A percentile compares a stretch with the other conserved stretches of the same genome.
Evolutionary conservation across 1,140 invertebrate genomes (phyloP).

Genomic region (Saccostrea cuccullata): DNA sequence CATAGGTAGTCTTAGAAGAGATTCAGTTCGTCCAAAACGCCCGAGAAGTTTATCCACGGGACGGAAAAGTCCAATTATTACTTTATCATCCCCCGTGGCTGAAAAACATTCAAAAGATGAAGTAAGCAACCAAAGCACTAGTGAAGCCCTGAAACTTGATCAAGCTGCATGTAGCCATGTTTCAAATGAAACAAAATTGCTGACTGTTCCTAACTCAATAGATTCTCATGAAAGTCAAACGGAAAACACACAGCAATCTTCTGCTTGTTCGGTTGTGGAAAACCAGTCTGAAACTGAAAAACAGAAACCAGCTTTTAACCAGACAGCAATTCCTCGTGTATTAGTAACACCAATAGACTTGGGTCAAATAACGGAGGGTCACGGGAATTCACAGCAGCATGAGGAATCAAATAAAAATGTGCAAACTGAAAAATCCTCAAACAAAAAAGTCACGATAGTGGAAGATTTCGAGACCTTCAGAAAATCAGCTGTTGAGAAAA

Average conservation of each 20-base stretch:
- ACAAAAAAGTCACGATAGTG: slow-evolving; percentile 15
- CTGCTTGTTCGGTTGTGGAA: neutral
- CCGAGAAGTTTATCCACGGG: neutral
- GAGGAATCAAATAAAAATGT: neutral
- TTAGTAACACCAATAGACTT: neutral
- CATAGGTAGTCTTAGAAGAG: neutral
- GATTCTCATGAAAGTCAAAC: neutral
- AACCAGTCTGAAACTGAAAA: neutral
- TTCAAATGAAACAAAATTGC: neutral
- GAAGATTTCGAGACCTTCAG: slow-evolving; percentile 19
- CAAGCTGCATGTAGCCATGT: neutral
- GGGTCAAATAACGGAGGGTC: neutral
- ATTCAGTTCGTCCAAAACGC: neutral
- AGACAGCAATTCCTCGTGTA: neutral
- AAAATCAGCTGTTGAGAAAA: slow-evolving; percentile 33
- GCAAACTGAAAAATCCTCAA: neutral
- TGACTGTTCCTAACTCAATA: neutral
- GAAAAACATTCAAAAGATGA: neutral
- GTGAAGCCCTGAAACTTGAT: neutral
- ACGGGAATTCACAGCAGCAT: neutral
- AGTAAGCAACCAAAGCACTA: neutral
- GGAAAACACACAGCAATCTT: neutral
- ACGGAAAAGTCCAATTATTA: neutral
- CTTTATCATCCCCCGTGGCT: neutral
- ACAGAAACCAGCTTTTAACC: neutral